Evolutionary conservation across 2,888 invertebrate species (phyloP).

Genomic region (Drosophila antonietae): DNA sequence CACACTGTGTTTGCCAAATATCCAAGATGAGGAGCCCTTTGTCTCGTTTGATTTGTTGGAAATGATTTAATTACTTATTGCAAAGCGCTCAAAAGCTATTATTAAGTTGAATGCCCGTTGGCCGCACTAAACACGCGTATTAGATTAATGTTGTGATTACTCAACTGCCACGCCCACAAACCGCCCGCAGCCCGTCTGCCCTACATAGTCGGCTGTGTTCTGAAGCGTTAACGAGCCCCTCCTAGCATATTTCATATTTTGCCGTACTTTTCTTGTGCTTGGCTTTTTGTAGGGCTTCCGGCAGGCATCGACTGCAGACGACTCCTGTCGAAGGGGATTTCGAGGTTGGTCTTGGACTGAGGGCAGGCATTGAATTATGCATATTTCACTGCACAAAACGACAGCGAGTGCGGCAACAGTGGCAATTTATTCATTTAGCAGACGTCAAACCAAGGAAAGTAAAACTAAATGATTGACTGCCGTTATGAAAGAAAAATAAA

Average conservation of each 20-base stretch:
- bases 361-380: slow-evolving; percentile 66
- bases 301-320: slow-evolving; percentile 17
- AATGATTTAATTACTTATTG: slow-evolving; percentile 74
- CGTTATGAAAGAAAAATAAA: not conserved
- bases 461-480: slow-evolving; percentile 16
- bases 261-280: slow-evolving; percentile 11
- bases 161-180: slow-evolving; percentile 1
- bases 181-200: not conserved
- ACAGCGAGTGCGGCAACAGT: slow-evolving; percentile 34
- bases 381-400: slow-evolving; percentile 57
- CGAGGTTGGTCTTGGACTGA: not conserved
- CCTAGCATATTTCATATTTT: slow-evolving; percentile 62
- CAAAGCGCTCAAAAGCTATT: slow-evolving; percentile 60
- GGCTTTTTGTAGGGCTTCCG: slow-evolving; percentile 25
- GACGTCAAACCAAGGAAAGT: slow-evolving; percentile 3
- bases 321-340: slow-evolving; percentile 11
- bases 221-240: slow-evolving; percentile 63
- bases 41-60: slow-evolving; percentile 58
- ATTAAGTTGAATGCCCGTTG: slow-evolving; percentile 55
- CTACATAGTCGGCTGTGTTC: slow-evolving; percentile 21
- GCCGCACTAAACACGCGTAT: slow-evolving; percentile 63
- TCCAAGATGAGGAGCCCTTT: slow-evolving; percentile 1
- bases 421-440: slow-evolving; percentile 60
- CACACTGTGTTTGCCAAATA: slow-evolving; percentile 1
- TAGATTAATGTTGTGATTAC: slow-evolving; percentile 74